Evolutionary conservation across 2,797 vertebrate species (phyloP).

Genomic region (Huso huso): DNA sequence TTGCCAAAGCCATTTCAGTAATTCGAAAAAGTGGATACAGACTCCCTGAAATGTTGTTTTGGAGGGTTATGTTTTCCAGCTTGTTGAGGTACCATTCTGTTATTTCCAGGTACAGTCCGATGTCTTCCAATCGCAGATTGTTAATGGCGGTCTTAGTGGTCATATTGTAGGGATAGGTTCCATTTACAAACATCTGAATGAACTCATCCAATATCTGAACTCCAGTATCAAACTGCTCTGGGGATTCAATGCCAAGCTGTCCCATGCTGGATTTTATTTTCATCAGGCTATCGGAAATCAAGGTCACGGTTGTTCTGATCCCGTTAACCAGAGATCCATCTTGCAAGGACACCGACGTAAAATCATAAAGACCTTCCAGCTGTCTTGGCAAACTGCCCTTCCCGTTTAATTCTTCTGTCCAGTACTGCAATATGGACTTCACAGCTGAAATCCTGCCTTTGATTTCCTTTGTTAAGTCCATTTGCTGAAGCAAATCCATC

Average conservation of each 20-base stretch:
- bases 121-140: neutral
- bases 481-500: conserved; percentile 32
- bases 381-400: conserved; percentile 12
- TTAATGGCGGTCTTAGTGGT: conserved; percentile 19
- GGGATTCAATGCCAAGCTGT: conserved; percentile 32
- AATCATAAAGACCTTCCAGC: neutral
- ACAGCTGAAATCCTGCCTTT: conserved; percentile 30
- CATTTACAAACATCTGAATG: conserved; percentile 32
- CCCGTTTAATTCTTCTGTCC: conserved; percentile 31
- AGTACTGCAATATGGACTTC: conserved; percentile 35
- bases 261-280: conserved; percentile 46
- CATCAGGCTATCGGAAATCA: conserved; percentile 33
- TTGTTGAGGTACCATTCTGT: conserved; percentile 53
- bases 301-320: neutral
- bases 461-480: conserved; percentile 17
- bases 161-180: conserved; percentile 27
- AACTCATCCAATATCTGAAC: conserved; percentile 45
- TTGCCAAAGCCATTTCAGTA: conserved; percentile 42
- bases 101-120: conserved; percentile 36
- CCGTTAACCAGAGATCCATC: conserved; percentile 9
- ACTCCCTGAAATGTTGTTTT: conserved; percentile 35
- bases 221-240: conserved; percentile 42
- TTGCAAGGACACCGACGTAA: neutral
- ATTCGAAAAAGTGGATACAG: conserved; percentile 41
- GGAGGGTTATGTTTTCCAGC: conserved; percentile 45